Conservation (phyloP, 2,888 invertebrate genomes). For the Tetragnatha montana region DNA sequence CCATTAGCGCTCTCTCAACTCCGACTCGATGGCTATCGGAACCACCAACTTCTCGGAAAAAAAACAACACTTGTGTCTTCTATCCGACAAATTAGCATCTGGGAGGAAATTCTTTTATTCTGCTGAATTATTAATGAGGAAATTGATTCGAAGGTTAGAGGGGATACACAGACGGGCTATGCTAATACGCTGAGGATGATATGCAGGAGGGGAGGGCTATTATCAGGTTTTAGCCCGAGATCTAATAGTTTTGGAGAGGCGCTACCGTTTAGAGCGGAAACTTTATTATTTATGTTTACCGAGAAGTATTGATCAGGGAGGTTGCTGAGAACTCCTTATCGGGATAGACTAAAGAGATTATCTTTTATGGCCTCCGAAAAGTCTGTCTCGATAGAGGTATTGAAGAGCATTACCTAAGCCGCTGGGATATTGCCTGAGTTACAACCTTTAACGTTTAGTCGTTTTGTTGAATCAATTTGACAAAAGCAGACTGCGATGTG, state of each 20-base stretch:
- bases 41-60: constrained; percentile 29
- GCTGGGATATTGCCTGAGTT: too few species aligned
- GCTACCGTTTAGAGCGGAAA: neutral
- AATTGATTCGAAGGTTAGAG: constrained; percentile 10
- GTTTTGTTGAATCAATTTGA: too few species aligned
- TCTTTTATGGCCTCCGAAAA: too few species aligned
- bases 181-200: neutral
- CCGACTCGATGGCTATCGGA: constrained; percentile 47
- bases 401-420: too few species aligned
- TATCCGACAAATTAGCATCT: constrained; percentile 18
- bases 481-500: too few species aligned
- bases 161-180: neutral
- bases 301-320: too few species aligned
- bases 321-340: too few species aligned
- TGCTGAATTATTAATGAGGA: constrained; percentile 46
- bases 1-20: constrained; percentile 51
- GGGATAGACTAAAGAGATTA: too few species aligned
- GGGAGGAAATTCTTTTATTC: constrained; percentile 1
- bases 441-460: too few species aligned
- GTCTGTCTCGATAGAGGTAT: too few species aligned
- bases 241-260: neutral
- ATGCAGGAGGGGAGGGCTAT: neutral
- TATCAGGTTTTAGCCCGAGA: neutral
- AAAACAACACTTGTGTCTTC: neutral
- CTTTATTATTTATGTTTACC: neutral